These are phyloP conservation scores for Dallia pectoralis DNA, from an alignment of 2,797 vertebrate genomes.

Conservation along the genomic window DNA sequence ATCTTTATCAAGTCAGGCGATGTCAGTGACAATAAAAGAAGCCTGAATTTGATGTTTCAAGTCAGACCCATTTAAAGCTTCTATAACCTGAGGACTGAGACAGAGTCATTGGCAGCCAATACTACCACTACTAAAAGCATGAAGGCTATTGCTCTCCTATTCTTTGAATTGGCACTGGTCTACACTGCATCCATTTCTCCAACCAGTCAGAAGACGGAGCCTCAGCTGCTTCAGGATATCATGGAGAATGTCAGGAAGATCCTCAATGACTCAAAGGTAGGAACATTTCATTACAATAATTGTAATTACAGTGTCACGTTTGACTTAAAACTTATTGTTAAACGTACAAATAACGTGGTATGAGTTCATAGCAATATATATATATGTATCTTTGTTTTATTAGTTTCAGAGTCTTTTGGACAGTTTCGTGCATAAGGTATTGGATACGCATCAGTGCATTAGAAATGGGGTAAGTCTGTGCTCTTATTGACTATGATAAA, in stretches of 20 bases:
- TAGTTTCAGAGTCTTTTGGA: background rate
- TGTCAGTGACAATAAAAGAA: background rate
- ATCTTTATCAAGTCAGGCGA: background rate
- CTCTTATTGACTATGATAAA: background rate
- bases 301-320: background rate
- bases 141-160: background rate
- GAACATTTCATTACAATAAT: background rate
- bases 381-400: background rate
- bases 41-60: background rate
- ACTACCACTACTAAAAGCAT: background rate
- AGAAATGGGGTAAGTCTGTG: background rate
- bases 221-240: background rate
- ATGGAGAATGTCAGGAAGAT: background rate
- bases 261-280: background rate
- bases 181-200: background rate
- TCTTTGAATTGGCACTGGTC: background rate
- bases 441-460: background rate
- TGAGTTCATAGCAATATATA: too few relatives aligned
- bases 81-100: background rate
- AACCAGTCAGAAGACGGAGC: background rate
- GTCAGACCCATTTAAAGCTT: background rate
- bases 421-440: background rate
- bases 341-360: too few relatives aligned
- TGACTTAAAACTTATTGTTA: background rate
- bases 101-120: background rate